Conservation (phyloP, 1,140 invertebrate species). For the Formica selysi region DNA sequence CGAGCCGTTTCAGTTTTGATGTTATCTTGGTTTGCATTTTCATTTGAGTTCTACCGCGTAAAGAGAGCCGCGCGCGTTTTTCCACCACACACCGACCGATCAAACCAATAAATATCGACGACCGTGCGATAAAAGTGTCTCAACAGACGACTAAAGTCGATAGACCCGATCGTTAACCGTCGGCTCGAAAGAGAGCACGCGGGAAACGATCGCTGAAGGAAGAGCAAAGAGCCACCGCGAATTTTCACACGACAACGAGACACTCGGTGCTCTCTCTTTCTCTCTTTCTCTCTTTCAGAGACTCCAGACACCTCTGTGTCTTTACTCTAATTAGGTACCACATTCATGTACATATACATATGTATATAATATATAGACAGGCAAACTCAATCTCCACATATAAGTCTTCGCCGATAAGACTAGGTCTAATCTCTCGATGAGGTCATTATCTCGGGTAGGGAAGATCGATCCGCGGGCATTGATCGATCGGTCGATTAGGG, state of each 20-base stretch:
- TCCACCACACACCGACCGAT: neutral
- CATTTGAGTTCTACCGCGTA: conserved; percentile 71
- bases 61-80: conserved; percentile 31
- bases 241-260: conserved; percentile 44
- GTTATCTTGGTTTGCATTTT: conserved; percentile 75
- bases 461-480: conserved; percentile 16
- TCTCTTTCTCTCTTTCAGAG: conserved; percentile 28
- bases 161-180: conserved; percentile 44
- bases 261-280: conserved; percentile 25
- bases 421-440: conserved; percentile 46
- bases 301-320: conserved; percentile 27
- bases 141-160: conserved; percentile 20
- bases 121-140: conserved; percentile 46
- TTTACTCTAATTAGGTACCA: conserved; percentile 27
- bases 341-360: conserved; percentile 29
- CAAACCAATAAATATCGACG: conserved; percentile 20
- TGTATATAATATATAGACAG: conserved; percentile 35
- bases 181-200: conserved; percentile 6
- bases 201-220: conserved; percentile 23
- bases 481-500: conserved; percentile 42
- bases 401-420: conserved; percentile 53
- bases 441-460: conserved; percentile 47
- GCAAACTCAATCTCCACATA: conserved; percentile 31
- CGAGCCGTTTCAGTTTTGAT: conserved; percentile 50
- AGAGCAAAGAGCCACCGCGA: conserved; percentile 44